Conservation (phyloP, 1,140 invertebrate species). For the Andricus grossulariae region DNA sequence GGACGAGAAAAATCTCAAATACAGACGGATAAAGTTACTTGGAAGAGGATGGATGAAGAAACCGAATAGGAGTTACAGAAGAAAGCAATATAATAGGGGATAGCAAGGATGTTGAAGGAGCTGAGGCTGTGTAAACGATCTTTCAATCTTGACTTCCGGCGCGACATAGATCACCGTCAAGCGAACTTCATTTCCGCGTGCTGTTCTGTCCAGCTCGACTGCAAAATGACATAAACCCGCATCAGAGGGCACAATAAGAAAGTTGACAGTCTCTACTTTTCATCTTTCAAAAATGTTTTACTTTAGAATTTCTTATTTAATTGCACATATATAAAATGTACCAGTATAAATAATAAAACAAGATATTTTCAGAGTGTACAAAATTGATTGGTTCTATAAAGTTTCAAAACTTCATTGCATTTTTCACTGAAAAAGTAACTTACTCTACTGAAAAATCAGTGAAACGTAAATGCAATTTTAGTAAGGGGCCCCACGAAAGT, state of each 20-base stretch:
- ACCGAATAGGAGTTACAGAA: constrained; percentile 34
- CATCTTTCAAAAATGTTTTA: not conserved
- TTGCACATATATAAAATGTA: too few relatives aligned
- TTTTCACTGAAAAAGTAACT: too few relatives aligned
- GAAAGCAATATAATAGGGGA: not conserved
- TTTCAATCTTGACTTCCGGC: constrained; percentile 50
- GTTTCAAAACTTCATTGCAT: too few relatives aligned
- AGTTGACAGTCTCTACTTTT: constrained; percentile 4
- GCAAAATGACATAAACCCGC: constrained; percentile 6
- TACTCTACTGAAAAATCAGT: too few relatives aligned
- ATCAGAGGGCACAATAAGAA: constrained; percentile 10
- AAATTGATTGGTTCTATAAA: too few relatives aligned
- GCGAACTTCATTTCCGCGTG: constrained; percentile 54
- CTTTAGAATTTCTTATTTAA: not conserved
- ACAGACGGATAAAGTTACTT: too few relatives aligned
- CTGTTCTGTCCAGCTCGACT: constrained; percentile 30
- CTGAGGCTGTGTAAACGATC: constrained; percentile 50
- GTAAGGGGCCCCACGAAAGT: too few relatives aligned
- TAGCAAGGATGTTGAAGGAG: constrained; percentile 25
- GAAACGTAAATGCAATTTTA: too few relatives aligned
- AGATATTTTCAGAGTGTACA: too few relatives aligned
- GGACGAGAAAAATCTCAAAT: not conserved
- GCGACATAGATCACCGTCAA: constrained; percentile 55
- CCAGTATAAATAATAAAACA: too few relatives aligned
- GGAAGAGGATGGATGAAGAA: constrained; percentile 5